Percentiles rank a stretch among this genome's conserved stretches.
Evolutionary conservation across 2,113 vertebrate genomes (phyloP).

Genomic region (Falco punctatus): DNA sequence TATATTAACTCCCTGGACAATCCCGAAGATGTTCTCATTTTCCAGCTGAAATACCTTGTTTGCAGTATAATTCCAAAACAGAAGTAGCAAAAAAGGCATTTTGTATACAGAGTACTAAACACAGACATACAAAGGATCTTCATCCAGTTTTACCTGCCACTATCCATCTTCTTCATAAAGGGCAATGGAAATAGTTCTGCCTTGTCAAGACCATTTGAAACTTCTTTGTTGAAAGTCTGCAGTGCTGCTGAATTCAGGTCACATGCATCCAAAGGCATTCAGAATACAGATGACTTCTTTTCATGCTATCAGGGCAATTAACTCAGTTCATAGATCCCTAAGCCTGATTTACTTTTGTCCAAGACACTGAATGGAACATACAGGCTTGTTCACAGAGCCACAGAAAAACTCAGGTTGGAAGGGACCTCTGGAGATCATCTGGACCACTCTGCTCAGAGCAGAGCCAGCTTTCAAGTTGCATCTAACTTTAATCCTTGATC

Average conservation of each 20-base stretch:
- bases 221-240: background rate
- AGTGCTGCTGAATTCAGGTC: slow-evolving; percentile 37
- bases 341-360: background rate
- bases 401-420: background rate
- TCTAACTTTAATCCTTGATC: background rate
- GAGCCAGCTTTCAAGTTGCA: background rate
- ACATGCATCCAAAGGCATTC: slow-evolving; percentile 10
- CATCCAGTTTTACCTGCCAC: slow-evolving; percentile 23
- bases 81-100: background rate
- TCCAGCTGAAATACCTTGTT: background rate
- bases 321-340: background rate
- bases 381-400: background rate
- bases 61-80: slow-evolving; percentile 1
- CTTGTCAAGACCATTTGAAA: slow-evolving; percentile 43
- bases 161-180: slow-evolving; percentile 25
- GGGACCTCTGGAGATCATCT: background rate
- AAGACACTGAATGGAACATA: background rate
- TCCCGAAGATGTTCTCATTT: slow-evolving; percentile 25
- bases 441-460: background rate
- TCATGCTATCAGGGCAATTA: slow-evolving; percentile 1
- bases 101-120: background rate
- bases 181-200: background rate
- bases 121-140: background rate
- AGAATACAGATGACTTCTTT: background rate
- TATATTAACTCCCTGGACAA: background rate